Percentiles rank a stretch among this genome's conserved stretches.
Conservation (phyloP, 2,797 vertebrate species). For the Malacoraja senta region DNA sequence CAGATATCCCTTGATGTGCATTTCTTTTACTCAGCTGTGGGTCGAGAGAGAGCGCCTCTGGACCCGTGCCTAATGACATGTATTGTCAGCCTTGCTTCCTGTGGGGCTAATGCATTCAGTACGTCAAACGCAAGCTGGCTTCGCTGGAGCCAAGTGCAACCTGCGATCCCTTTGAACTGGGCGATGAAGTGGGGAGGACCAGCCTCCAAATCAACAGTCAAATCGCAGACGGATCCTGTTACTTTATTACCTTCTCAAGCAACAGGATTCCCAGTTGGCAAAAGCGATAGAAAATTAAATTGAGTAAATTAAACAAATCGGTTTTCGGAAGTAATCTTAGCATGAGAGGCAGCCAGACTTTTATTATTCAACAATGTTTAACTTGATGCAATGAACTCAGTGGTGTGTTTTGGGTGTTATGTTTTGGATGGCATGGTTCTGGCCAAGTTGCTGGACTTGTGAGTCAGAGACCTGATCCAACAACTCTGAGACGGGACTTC, state of each 20-base stretch:
- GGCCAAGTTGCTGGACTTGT: too few species aligned
- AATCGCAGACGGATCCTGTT: background rate
- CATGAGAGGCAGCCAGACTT: background rate
- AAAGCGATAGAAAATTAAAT: background rate
- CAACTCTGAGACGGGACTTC: too few species aligned
- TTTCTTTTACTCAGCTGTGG: background rate
- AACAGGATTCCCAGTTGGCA: background rate
- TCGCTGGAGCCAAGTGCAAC: background rate
- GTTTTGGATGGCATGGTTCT: background rate
- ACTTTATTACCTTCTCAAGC: background rate
- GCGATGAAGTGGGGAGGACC: background rate
- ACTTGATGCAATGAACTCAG: background rate
- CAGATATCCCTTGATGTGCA: background rate
- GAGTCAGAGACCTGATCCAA: too few species aligned
- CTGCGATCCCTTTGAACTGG: background rate
- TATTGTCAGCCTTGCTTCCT: background rate
- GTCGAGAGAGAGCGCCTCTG: background rate
- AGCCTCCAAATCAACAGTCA: background rate
- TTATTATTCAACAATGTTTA: background rate
- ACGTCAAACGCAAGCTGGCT: background rate
- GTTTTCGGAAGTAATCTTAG: slow-evolving; percentile 2
- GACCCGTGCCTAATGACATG: background rate
- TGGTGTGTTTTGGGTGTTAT: background rate
- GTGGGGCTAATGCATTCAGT: background rate
- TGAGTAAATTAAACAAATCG: background rate